These are phyloP conservation scores for Chironomus tepperi DNA, from an alignment of 1,140 invertebrate species.

Conservation along the genomic window DNA sequence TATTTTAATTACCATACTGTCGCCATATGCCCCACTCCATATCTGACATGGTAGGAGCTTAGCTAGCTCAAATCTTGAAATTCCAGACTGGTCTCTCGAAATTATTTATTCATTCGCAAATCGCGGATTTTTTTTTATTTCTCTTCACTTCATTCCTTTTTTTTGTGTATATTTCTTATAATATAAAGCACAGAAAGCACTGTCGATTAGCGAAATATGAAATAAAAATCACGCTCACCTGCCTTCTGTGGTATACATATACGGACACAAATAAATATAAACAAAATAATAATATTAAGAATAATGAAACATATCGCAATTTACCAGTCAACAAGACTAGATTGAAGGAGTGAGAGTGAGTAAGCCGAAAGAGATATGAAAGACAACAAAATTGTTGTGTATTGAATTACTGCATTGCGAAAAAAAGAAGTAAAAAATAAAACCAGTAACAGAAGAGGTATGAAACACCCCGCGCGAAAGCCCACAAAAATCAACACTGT, in stretches of 20 bases:
- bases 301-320: too few species aligned
- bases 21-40: slow-evolving; percentile 20
- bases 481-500: neutral
- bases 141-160: too few species aligned
- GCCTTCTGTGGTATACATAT: neutral
- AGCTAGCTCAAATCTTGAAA: slow-evolving; percentile 3
- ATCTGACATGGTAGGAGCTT: neutral
- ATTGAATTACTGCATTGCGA: slow-evolving; percentile 2
- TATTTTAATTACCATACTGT: slow-evolving; percentile 21
- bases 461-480: neutral
- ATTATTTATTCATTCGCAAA: neutral
- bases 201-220: neutral
- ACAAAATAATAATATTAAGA: neutral
- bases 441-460: neutral
- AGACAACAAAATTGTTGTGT: neutral
- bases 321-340: too few species aligned
- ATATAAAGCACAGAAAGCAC: too few species aligned
- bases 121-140: neutral
- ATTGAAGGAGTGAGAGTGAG: too few species aligned
- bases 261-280: neutral
- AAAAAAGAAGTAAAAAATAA: neutral
- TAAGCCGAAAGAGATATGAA: neutral
- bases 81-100: slow-evolving; percentile 15
- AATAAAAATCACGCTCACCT: neutral
- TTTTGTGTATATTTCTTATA: too few species aligned